These are phyloP conservation scores for Poeciliopsis prolifica DNA, from an alignment of 2,113 vertebrate genomes.

Conservation along the genomic window DNA sequence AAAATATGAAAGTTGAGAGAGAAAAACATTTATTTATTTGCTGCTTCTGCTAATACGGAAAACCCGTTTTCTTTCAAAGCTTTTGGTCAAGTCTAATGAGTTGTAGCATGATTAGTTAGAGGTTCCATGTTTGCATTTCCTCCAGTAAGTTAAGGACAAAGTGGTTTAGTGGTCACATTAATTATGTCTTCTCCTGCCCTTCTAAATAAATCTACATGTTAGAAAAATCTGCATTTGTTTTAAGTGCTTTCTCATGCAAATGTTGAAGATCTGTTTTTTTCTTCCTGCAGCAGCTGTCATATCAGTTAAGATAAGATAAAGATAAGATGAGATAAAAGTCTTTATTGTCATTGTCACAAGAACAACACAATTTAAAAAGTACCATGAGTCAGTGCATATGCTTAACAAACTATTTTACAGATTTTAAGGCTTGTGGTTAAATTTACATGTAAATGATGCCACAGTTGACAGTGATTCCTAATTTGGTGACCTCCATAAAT, in stretches of 20 bases:
- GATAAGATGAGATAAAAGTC: too few relatives aligned
- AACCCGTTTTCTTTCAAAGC: not conserved
- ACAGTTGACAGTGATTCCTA: not conserved
- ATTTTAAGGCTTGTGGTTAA: not conserved
- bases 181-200: not conserved
- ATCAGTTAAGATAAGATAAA: not conserved
- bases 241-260: too few relatives aligned
- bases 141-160: not conserved
- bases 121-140: not conserved
- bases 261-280: not conserved
- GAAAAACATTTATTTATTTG: not conserved
- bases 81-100: not conserved
- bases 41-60: not conserved
- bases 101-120: not conserved
- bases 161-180: not conserved
- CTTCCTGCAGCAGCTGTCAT: not conserved
- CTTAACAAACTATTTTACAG: too few relatives aligned
- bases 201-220: not conserved
- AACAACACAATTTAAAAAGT: too few relatives aligned
- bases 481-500: not conserved
- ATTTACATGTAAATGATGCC: not conserved
- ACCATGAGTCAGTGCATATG: too few relatives aligned
- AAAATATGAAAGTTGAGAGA: not conserved
- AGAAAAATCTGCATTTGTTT: not conserved
- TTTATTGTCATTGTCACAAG: too few relatives aligned